Percentiles rank a stretch among this genome's conserved stretches.
Evolutionary conservation across 2,113 vertebrate genomes (phyloP).

Genomic region (Ranitomeya imitator): DNA sequence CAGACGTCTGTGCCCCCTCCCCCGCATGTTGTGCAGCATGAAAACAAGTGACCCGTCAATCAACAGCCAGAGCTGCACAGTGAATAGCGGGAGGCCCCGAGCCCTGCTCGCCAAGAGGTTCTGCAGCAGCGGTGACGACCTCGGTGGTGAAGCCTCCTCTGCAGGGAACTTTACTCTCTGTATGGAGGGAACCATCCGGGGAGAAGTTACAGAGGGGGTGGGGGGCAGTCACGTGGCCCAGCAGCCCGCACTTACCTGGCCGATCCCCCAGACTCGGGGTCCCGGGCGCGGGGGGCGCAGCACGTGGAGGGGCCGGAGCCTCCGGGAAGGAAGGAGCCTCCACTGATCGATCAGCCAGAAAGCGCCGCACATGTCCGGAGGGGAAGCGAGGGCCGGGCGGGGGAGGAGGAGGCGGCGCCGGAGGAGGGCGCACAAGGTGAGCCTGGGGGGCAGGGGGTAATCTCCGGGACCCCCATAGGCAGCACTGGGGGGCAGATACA

Average conservation of each 20-base stretch:
- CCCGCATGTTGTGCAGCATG: background rate
- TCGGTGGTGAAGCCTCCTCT: background rate
- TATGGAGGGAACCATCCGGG: no score
- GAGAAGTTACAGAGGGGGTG: background rate
- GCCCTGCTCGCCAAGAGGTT: background rate
- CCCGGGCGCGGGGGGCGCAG: background rate
- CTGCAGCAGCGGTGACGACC: background rate
- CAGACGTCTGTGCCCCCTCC: background rate
- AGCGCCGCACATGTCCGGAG: conserved; percentile 11
- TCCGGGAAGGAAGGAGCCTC: background rate
- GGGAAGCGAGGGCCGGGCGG: background rate
- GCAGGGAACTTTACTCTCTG: no score
- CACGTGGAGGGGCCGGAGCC: conserved; percentile 26
- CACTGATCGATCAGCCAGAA: background rate
- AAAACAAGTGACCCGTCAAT: background rate
- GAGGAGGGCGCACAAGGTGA: background rate
- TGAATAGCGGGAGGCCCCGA: background rate
- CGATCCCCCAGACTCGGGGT: background rate
- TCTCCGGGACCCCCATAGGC: no score
- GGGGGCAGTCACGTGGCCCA: background rate
- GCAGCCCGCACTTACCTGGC: background rate
- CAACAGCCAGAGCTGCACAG: background rate
- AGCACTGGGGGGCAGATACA: no score
- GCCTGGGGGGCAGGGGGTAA: background rate
- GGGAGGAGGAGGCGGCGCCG: background rate